phyloP scores from a whole-genome alignment of 1,140 invertebrate species.

The Polypedilum vanderplanki region DNA sequence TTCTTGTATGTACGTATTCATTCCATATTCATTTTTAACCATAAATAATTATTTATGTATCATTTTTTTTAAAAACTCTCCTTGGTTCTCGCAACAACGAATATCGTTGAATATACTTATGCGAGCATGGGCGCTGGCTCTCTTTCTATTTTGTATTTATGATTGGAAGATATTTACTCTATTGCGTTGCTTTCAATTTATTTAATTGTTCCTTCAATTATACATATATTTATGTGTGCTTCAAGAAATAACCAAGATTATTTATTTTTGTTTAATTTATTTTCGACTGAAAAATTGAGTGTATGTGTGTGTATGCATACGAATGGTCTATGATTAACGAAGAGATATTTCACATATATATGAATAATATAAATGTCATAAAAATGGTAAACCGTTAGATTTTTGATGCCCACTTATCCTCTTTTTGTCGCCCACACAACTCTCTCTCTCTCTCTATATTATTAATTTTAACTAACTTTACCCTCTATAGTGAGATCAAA shows the following conservation, averaged over 20 bases:
- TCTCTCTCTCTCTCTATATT: background rate
- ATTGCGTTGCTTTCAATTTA: constrained; percentile 13
- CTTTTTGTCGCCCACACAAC: background rate
- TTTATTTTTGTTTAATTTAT: too few species aligned
- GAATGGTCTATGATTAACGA: too few species aligned
- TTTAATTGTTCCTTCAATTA: constrained; percentile 14
- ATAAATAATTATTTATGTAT: constrained; percentile 27
- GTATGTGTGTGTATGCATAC: too few species aligned
- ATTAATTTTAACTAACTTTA: background rate
- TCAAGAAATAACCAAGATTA: too few species aligned
- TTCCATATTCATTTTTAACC: constrained; percentile 15
- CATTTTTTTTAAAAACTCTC: background rate
- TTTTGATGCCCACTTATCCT: constrained; percentile 11
- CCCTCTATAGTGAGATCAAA: constrained; percentile 7
- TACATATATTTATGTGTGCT: background rate
- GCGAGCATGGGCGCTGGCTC: background rate
- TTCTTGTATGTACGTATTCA: background rate
- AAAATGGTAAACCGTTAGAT: background rate
- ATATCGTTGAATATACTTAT: background rate
- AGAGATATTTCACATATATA: too few species aligned
- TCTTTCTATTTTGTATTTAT: background rate
- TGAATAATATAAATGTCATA: too few species aligned
- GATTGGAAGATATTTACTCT: constrained; percentile 2
- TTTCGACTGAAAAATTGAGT: too few species aligned
- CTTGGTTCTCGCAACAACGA: too few species aligned